Base-by-base conservation (phyloP, 2,888 invertebrate genomes). In the Drepana falcataria region DNA sequence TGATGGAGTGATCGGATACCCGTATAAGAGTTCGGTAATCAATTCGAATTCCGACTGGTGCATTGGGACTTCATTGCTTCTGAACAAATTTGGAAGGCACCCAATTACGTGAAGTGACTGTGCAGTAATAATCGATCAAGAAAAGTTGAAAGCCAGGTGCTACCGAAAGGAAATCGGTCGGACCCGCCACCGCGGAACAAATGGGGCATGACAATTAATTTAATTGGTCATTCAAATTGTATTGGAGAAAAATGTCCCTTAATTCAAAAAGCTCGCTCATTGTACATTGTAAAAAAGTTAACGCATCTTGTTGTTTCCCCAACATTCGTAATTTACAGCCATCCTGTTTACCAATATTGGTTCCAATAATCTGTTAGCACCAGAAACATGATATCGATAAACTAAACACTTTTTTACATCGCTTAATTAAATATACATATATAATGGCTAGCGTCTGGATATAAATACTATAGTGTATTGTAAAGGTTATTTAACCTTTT, bases 91-190 rank as follows among this genome's bases (percentile, higher is more conserved):
- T 68, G 67, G 74, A 67, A 68, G 69, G 71, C 73, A 81, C 76
- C 83, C 87, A 89, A 90, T 90, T 89, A 89, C 76, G 71, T 62
- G 72, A 78, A 85, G 81, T 90, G 90, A 90, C 87, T 85, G 62
- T 83, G 89, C 89, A 86, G 72, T 79, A 76, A 80, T 82, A 83
- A 86, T 82, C 81, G 83, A 81, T 84, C 77, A 74, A 69, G 74
- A 79, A 72, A 69, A 77, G 68, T 70, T 71, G 71, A 74, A 68
- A 67, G 75, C 78, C 87, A 87, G 87, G 85, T 87, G 86, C 81
- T 76, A 70, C 75, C 69, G 73, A 73, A 70, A 74, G 73, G 71
- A 70, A 75, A 74, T 68, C 71, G 68, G 54, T 60, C 60, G 69
- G 76, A 87, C 88, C 88, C 80, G 77, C 84, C 87, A 69, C 81